These are phyloP conservation scores for Phaetusa simplex DNA, from an alignment of 2,113 vertebrate species.

Conservation along the genomic window DNA sequence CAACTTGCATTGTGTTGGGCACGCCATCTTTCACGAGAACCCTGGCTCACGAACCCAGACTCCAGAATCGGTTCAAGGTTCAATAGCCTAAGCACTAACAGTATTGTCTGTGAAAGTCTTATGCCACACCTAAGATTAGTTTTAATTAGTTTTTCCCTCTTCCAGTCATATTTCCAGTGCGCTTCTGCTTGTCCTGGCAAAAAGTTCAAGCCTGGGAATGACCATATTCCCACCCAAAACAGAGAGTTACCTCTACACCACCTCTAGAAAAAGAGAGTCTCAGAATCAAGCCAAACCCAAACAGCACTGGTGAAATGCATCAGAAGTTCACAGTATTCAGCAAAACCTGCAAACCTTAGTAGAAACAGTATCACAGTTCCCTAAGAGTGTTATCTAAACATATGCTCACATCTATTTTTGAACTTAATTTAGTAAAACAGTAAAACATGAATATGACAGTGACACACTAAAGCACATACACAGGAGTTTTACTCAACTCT, in stretches of 20 bases:
- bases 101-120: not conserved
- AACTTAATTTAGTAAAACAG: not conserved
- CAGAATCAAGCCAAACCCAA: not conserved
- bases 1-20: not conserved
- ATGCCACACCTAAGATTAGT: not conserved
- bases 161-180: fast-evolving
- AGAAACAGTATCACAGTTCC: not conserved
- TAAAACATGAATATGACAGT: not conserved
- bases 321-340: not conserved
- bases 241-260: not conserved
- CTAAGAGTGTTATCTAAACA: not conserved
- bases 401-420: not conserved
- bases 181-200: not conserved
- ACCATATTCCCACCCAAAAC: not conserved
- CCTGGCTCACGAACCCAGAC: not conserved
- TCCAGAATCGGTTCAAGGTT: not conserved
- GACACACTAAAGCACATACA: not conserved
- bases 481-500: not conserved
- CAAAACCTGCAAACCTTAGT: not conserved
- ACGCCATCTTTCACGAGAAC: not conserved
- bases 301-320: not conserved
- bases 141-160: not conserved
- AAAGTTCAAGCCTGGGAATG: not conserved
- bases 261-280: not conserved
- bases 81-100: not conserved